These are phyloP conservation scores for Eupsittula cactorum DNA, from an alignment of 2,113 vertebrate species.

Conservation along the genomic window DNA sequence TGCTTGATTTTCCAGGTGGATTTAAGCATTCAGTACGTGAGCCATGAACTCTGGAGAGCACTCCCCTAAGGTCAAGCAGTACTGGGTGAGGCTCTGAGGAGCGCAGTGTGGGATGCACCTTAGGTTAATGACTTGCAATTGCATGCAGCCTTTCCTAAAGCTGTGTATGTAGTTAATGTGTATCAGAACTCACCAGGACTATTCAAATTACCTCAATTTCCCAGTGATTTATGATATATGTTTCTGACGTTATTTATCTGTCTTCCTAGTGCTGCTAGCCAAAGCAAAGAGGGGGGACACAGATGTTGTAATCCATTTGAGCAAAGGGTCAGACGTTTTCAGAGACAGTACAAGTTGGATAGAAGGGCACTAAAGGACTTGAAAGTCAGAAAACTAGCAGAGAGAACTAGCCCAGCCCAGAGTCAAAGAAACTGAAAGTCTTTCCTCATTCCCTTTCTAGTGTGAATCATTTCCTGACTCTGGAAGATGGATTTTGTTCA, in stretches of 20 bases:
- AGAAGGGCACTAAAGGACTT: not conserved
- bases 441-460: constrained; percentile 29
- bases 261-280: not conserved
- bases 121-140: constrained; percentile 45
- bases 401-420: not conserved
- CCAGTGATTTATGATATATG: constrained; percentile 35
- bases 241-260: constrained; percentile 48
- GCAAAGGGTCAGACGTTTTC: not conserved
- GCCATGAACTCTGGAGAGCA: constrained; percentile 52
- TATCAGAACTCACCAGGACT: constrained; percentile 20
- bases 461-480: constrained; percentile 22
- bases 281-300: constrained; percentile 30
- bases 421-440: not conserved
- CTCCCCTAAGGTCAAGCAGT: constrained; percentile 29
- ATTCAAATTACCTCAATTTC: constrained; percentile 51
- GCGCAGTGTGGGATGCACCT: constrained; percentile 8
- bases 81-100: constrained; percentile 2
- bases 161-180: not conserved
- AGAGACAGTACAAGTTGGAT: not conserved
- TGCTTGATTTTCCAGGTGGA: constrained; percentile 44
- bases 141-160: not conserved
- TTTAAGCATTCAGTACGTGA: not conserved
- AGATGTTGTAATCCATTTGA: constrained; percentile 4
- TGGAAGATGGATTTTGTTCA: constrained; percentile 59
- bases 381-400: not conserved